A percentile compares a stretch with the other conserved stretches of the same genome.
These are phyloP conservation scores for Loxodonta africana DNA, from an alignment of 2,113 vertebrate genomes.

Conservation along the genomic window DNA sequence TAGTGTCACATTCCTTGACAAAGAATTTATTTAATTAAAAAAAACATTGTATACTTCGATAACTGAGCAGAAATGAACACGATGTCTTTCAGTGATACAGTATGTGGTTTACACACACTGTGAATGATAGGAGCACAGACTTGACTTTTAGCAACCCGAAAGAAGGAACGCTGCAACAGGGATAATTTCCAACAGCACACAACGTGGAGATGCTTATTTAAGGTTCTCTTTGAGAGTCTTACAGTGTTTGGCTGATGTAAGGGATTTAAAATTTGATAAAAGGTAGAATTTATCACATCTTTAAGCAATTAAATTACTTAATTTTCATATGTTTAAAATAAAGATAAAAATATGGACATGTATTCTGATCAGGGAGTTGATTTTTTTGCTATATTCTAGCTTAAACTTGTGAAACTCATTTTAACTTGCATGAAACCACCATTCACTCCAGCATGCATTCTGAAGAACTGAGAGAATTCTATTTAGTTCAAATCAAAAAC, in stretches of 20 bases:
- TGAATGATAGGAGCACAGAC: background rate
- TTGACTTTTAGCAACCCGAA: background rate
- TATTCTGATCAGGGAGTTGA: background rate
- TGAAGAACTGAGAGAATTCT: background rate
- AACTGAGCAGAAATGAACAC: constrained; percentile 9
- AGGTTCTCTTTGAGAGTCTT: background rate
- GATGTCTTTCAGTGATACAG: background rate
- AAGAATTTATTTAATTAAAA: background rate
- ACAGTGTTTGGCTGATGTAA: background rate
- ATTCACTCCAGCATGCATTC: background rate
- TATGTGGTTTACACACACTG: background rate
- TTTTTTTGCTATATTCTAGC: background rate
- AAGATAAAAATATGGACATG: background rate
- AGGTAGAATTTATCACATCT: background rate
- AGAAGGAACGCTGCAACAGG: background rate
- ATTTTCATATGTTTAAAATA: background rate
- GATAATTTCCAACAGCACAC: background rate
- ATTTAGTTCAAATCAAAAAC: background rate
- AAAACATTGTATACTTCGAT: background rate
- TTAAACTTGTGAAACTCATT: constrained; percentile 14
- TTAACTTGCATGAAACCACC: background rate
- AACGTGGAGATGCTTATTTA: background rate
- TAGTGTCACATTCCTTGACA: constrained; percentile 13
- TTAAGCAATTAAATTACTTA: constrained; percentile 15
- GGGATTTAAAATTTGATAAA: constrained; percentile 21